phyloP scores from a whole-genome alignment of 1,140 invertebrate species.

The Papilio polytes region DNA sequence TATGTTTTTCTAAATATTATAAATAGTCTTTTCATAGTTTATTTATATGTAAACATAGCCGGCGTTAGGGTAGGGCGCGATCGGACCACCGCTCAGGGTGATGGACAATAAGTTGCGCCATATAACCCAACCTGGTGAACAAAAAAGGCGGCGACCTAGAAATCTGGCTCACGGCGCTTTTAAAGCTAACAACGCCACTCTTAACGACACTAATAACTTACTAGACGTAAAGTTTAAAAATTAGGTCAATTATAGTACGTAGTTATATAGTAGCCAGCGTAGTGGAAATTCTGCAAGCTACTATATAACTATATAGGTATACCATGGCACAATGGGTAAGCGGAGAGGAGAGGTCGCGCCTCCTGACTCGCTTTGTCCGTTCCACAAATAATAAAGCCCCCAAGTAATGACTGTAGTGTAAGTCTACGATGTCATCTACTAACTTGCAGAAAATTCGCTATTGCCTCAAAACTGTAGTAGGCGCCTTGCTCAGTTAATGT shows the following conservation, averaged over 20 bases:
- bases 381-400: background rate
- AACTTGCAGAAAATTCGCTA: background rate
- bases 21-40: no score
- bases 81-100: no score
- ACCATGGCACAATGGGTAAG: background rate
- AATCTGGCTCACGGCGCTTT: no score
- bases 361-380: background rate
- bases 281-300: background rate
- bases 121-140: no score
- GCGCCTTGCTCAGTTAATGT: background rate
- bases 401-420: background rate
- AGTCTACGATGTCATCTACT: background rate
- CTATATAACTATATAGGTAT: no score
- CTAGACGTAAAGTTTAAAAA: no score
- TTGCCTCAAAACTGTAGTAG: background rate
- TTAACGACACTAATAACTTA: no score
- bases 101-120: no score
- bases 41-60: no score
- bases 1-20: background rate
- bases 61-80: no score
- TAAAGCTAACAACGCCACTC: no score
- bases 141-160: no score
- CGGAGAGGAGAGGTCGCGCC: slow-evolving; percentile 3
- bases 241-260: background rate
- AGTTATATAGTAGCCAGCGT: background rate